Conservation (phyloP, 2,888 invertebrate species). For the Oithona nana region DNA sequence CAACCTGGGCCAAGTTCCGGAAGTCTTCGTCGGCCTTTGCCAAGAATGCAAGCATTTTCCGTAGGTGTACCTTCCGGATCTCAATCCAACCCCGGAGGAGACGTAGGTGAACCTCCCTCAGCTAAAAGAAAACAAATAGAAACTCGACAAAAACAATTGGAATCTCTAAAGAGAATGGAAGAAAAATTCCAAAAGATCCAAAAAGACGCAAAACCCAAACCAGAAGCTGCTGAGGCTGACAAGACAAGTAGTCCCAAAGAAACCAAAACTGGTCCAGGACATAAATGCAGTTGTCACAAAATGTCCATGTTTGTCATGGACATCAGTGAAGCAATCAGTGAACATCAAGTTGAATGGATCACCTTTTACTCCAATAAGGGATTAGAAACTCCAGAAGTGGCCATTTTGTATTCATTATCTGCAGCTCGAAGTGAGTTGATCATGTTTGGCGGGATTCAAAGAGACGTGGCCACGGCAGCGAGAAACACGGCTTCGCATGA, state of each 20-base stretch:
- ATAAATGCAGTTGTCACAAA: constrained; percentile 26
- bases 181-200: constrained; percentile 28
- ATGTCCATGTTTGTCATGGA: constrained; percentile 70
- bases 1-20: too few species aligned
- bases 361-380: constrained; percentile 22
- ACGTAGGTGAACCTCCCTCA: not conserved
- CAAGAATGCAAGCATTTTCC: not conserved
- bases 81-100: not conserved
- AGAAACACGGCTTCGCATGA: too few species aligned
- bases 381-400: constrained; percentile 48
- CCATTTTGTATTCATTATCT: constrained; percentile 70
- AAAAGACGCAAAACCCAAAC: constrained; percentile 29
- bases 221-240: constrained; percentile 4
- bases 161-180: constrained; percentile 44
- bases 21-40: too few species aligned
- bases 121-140: constrained; percentile 20
- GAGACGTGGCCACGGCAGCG: not conserved
- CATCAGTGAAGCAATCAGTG: constrained; percentile 47
- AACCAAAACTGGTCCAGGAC: not conserved
- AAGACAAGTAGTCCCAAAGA: not conserved
- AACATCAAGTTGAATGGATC: constrained; percentile 47
- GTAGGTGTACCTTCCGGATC: not conserved
- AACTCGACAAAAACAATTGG: constrained; percentile 41
- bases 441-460: constrained; percentile 74
- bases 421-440: constrained; percentile 77